These are phyloP conservation scores for Pherbina coryleti DNA, from an alignment of 2,888 invertebrate species.

Conservation along the genomic window DNA sequence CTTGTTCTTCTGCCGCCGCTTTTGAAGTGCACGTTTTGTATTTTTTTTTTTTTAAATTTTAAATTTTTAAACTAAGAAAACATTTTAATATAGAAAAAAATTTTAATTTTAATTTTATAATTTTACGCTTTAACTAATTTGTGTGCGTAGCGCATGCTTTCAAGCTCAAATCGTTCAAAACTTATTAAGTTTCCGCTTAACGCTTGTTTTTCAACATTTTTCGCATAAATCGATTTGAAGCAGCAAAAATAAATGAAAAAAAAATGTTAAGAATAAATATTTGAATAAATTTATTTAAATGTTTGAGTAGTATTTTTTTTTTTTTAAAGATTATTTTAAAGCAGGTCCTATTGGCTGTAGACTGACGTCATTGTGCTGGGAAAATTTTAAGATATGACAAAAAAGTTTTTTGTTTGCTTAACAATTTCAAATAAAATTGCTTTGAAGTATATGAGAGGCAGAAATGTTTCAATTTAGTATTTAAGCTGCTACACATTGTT, in stretches of 20 bases:
- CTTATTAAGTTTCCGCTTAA: too few relatives aligned
- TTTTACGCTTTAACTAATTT: too few relatives aligned
- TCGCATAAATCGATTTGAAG: too few relatives aligned
- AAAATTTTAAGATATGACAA: not conserved
- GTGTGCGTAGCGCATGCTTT: too few relatives aligned
- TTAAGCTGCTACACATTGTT: not conserved
- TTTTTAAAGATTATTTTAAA: too few relatives aligned
- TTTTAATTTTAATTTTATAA: constrained; percentile 35
- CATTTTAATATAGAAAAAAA: constrained; percentile 29
- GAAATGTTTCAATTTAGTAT: not conserved
- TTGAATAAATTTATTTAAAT: too few relatives aligned
- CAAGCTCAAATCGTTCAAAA: too few relatives aligned
- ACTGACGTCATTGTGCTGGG: not conserved
- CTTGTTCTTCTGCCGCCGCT: not conserved
- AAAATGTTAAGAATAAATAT: too few relatives aligned
- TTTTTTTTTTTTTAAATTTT: not conserved
- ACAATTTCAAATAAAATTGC: not conserved
- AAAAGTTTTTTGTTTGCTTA: not conserved
- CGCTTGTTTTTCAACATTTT: too few relatives aligned
- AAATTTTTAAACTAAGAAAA: constrained; percentile 20
- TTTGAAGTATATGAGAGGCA: not conserved
- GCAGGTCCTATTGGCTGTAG: not conserved
- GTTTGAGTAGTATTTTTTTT: too few relatives aligned
- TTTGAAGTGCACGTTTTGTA: not conserved
- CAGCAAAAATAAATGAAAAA: too few relatives aligned